Evolutionary conservation across 2,888 invertebrate species (phyloP).

Genomic region (Stenodera caucasica): DNA sequence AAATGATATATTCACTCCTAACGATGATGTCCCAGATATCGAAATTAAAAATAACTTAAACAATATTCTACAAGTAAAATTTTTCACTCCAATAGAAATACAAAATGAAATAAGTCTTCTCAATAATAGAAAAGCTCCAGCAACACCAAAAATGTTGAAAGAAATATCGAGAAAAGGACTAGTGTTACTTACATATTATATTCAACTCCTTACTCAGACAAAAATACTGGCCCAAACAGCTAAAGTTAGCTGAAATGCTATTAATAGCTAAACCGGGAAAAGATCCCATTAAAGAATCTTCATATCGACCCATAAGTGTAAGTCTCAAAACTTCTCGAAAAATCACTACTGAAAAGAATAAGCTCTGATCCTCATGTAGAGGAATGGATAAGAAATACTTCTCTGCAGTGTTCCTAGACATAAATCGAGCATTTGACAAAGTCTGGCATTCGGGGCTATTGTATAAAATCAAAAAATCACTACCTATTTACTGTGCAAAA

Average conservation of each 20-base stretch:
- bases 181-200: not conserved
- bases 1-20: conserved; percentile 13
- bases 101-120: not conserved
- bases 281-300: not conserved
- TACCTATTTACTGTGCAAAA: too few relatives aligned
- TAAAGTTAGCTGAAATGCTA: not conserved
- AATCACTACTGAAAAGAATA: not conserved
- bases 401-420: not conserved
- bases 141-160: not conserved
- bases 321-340: not conserved
- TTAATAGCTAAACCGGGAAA: not conserved
- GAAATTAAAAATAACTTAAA: conserved; percentile 17
- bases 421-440: not conserved
- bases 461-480: too few relatives aligned
- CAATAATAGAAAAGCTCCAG: not conserved
- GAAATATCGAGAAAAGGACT: not conserved
- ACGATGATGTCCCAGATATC: conserved; percentile 36
- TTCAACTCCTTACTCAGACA: not conserved
- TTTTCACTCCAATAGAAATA: not conserved
- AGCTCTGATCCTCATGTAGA: not conserved
- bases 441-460: not conserved
- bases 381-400: not conserved
- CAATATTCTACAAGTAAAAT: too few relatives aligned
- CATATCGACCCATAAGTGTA: not conserved
- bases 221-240: not conserved